Percentiles rank a stretch among this genome's conserved stretches.
phyloP scores from a whole-genome alignment of 2,888 invertebrate species.

The Philopedon plagiatum region DNA sequence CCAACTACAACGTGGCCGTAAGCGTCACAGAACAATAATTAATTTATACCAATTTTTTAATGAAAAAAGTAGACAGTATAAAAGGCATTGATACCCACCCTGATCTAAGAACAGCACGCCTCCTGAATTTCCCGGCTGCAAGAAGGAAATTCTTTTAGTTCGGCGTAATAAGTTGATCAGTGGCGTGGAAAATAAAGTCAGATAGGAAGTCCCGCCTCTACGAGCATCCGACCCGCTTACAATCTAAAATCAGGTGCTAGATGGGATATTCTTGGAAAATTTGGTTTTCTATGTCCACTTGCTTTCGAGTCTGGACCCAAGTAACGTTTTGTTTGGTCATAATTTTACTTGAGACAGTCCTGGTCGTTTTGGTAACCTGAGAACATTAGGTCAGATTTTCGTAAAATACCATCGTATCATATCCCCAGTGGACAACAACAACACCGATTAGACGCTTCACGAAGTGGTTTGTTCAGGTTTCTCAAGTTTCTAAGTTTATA shows the following conservation, averaged over 20 bases:
- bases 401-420: no score
- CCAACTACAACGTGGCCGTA: no score
- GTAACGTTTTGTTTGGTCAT: no score
- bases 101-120: constrained; percentile 14
- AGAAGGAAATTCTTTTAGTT: constrained; percentile 28
- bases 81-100: constrained; percentile 14
- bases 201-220: constrained; percentile 21
- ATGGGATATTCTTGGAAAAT: constrained; percentile 5
- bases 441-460: no score
- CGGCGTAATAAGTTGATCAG: constrained; percentile 31
- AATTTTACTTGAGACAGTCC: no score
- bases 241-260: constrained; percentile 31
- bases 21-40: no score
- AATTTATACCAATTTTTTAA: constrained; percentile 4
- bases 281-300: not conserved
- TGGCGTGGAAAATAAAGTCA: constrained; percentile 33
- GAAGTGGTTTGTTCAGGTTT: no score
- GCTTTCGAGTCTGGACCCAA: not conserved
- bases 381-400: no score
- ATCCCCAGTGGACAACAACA: no score
- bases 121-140: constrained; percentile 27
- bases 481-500: no score
- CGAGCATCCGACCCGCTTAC: constrained; percentile 24
- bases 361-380: no score
- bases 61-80: constrained; percentile 15